These are phyloP conservation scores for Microctenopoma stevenorrisi DNA, from an alignment of 2,797 vertebrate species.

Conservation along the genomic window DNA sequence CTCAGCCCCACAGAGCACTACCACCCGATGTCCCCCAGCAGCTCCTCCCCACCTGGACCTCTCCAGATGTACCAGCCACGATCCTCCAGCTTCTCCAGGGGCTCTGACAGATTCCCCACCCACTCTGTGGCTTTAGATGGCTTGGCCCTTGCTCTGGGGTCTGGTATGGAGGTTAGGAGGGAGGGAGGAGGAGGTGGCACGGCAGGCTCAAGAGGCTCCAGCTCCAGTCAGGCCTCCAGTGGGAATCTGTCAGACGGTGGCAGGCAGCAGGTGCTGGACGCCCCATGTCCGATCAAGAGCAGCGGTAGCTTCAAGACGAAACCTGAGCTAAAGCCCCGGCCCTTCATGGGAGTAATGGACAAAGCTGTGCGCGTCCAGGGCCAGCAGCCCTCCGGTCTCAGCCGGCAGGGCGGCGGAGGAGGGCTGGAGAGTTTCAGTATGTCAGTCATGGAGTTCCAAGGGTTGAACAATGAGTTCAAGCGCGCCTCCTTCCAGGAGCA, in stretches of 20 bases:
- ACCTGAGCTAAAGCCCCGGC: conserved; percentile 90
- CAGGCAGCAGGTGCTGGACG: conserved; percentile 67
- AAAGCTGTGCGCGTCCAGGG: conserved; percentile 93
- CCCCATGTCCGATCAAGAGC: conserved; percentile 65
- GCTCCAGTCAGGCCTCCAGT: conserved; percentile 90
- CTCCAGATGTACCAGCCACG: conserved; percentile 76
- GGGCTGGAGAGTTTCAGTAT: conserved; percentile 69
- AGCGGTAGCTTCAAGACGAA: conserved; percentile 79
- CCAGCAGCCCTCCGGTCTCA: conserved; percentile 77
- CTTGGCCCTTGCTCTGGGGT: conserved; percentile 61
- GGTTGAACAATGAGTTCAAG: conserved; percentile 84
- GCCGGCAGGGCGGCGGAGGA: conserved; percentile 77
- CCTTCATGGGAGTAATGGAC: conserved; percentile 98
- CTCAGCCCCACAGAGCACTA: conserved; percentile 75
- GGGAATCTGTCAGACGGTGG: conserved; percentile 86
- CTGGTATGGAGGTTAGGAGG: conserved; percentile 78
- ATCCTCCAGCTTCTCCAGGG: conserved; percentile 83
- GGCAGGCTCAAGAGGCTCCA: conserved; percentile 83
- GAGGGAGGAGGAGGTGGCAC: conserved; percentile 74
- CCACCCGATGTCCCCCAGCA: conserved; percentile 74
- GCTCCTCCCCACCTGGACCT: conserved; percentile 67
- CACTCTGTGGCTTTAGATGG: conserved; percentile 70
- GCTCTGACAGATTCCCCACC: conserved; percentile 78
- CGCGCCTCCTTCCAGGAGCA: conserved; percentile 80
- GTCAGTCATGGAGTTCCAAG: conserved; percentile 78